Conservation (phyloP, 2,797 vertebrate species). For the Geotrypetes seraphini region DNA sequence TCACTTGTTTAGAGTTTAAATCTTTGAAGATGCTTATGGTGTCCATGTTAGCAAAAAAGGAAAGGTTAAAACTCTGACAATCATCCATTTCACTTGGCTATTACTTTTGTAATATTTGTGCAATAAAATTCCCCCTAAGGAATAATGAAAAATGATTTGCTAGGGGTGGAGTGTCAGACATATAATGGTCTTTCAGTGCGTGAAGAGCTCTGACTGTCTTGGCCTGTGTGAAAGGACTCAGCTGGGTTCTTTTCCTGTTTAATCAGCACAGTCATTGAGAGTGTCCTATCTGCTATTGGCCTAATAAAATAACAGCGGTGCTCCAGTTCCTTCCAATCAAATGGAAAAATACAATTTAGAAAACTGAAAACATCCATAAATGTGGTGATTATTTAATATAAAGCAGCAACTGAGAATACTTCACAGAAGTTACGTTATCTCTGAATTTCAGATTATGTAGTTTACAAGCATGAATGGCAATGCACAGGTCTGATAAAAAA, state of each 20-base stretch:
- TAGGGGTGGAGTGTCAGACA: neutral
- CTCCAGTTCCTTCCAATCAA: conserved; percentile 11
- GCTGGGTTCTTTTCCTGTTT: conserved; percentile 14
- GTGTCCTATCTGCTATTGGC: conserved; percentile 9
- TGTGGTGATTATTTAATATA: conserved; percentile 20
- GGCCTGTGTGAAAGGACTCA: conserved; percentile 2
- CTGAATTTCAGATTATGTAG: conserved; percentile 1
- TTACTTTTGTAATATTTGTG: too few species aligned
- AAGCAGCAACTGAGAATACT: conserved; percentile 14
- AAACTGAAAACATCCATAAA: conserved; percentile 13
- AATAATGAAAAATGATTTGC: neutral
- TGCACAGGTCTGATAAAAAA: neutral
- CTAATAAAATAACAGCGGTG: conserved; percentile 11
- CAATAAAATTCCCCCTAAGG: too few species aligned
- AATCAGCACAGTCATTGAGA: conserved; percentile 18
- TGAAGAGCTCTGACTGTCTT: conserved; percentile 4
- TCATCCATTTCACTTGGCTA: too few species aligned
- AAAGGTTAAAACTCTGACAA: too few species aligned
- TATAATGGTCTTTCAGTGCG: neutral
- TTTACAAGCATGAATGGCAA: neutral
- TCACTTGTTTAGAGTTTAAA: too few species aligned
- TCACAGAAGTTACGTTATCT: neutral
- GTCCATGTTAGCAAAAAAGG: too few species aligned
- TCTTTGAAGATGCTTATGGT: too few species aligned
- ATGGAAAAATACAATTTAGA: conserved; percentile 15